Conservation (phyloP, 2,113 vertebrate species). For the Paralichthys olivaceus region DNA sequence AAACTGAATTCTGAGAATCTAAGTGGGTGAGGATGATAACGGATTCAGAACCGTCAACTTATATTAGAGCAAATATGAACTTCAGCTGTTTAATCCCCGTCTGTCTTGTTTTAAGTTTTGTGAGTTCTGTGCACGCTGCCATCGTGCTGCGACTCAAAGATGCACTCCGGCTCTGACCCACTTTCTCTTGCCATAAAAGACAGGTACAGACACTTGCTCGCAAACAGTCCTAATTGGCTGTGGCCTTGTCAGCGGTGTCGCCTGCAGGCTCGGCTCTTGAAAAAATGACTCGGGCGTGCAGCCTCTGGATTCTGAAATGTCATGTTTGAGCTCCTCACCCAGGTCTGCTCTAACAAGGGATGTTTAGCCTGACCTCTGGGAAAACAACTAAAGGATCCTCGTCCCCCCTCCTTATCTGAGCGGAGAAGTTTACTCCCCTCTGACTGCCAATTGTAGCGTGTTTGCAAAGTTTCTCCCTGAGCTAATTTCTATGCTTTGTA, state of each 20-base stretch:
- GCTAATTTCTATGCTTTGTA: slow-evolving; percentile 33
- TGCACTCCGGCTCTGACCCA: slow-evolving; percentile 55
- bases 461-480: slow-evolving; percentile 56
- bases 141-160: slow-evolving; percentile 41
- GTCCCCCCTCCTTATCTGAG: slow-evolving; percentile 41
- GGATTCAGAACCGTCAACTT: slow-evolving; percentile 45
- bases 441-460: slow-evolving; percentile 31
- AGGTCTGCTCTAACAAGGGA: slow-evolving; percentile 70
- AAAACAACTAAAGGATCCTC: slow-evolving; percentile 41
- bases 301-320: slow-evolving; percentile 66
- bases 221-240: slow-evolving; percentile 76
- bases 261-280: slow-evolving; percentile 46
- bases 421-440: slow-evolving; percentile 28
- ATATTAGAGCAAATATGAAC: slow-evolving; percentile 53
- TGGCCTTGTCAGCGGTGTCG: slow-evolving; percentile 64
- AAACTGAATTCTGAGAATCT: slow-evolving; percentile 64
- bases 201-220: slow-evolving; percentile 45
- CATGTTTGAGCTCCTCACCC: slow-evolving; percentile 63
- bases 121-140: slow-evolving; percentile 29
- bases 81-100: slow-evolving; percentile 52
- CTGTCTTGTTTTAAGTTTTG: slow-evolving; percentile 36
- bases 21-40: slow-evolving; percentile 49
- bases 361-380: slow-evolving; percentile 44
- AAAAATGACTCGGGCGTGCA: slow-evolving; percentile 51
- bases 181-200: slow-evolving; percentile 64